A percentile compares a stretch with the other conserved stretches of the same genome.
Conservation (phyloP, 2,888 invertebrate species). For the Eupithecia subfuscata region DNA sequence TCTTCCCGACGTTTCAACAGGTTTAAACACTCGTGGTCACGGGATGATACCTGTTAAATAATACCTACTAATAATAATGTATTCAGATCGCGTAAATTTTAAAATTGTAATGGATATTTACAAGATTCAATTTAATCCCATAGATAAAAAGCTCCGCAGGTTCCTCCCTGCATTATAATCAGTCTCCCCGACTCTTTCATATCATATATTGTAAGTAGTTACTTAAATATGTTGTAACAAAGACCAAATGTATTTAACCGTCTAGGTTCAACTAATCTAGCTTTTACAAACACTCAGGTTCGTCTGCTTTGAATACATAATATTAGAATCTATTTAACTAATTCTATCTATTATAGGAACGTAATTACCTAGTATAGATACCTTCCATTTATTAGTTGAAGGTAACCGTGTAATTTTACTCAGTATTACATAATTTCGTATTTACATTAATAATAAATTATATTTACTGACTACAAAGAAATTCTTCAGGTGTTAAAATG, state of each 20-base stretch:
- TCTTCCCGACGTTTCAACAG: too few relatives aligned
- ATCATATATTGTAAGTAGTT: constrained; percentile 25
- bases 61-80: too few relatives aligned
- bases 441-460: not conserved
- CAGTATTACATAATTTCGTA: not conserved
- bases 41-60: too few relatives aligned
- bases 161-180: not conserved
- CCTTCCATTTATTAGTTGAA: not conserved
- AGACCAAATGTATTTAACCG: not conserved
- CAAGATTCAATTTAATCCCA: not conserved
- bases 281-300: not conserved
- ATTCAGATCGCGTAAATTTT: too few relatives aligned
- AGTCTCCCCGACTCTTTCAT: constrained; percentile 23
- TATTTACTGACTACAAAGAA: not conserved
- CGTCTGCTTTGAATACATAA: not conserved
- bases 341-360: not conserved
- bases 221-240: not conserved
- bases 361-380: too few relatives aligned
- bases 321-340: not conserved
- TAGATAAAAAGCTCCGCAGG: not conserved
- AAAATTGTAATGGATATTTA: not conserved
- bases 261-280: not conserved
- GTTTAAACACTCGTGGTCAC: too few relatives aligned
- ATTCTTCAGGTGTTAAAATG: not conserved
- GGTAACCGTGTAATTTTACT: not conserved